A percentile compares a stretch with the other conserved stretches of the same genome.
These are phyloP conservation scores for Pammene aurita DNA, from an alignment of 2,888 invertebrate species.

Conservation along the genomic window DNA sequence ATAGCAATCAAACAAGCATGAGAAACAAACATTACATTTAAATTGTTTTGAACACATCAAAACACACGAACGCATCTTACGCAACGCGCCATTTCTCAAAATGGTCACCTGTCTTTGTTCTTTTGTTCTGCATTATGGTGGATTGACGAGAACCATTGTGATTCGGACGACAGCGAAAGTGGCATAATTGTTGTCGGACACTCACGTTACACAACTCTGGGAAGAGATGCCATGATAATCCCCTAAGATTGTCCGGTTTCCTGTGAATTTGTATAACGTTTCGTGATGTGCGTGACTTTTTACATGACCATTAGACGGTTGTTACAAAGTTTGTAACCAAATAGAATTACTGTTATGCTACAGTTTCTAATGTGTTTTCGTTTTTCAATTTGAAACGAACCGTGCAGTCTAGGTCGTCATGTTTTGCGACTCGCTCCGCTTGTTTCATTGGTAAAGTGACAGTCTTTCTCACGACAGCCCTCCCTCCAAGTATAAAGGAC, in stretches of 20 bases:
- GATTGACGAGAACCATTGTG: conserved; percentile 34
- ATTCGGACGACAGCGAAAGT: conserved; percentile 39
- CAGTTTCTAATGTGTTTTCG: conserved; percentile 5
- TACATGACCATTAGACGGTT: neutral
- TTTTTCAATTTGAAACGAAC: neutral
- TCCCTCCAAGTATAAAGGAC: too few species aligned
- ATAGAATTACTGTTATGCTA: neutral
- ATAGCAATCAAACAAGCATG: too few species aligned
- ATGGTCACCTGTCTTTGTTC: conserved; percentile 41
- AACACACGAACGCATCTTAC: conserved; percentile 34
- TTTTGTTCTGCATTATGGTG: conserved; percentile 37
- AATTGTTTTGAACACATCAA: conserved; percentile 28
- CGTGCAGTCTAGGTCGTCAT: neutral
- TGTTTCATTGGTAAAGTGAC: neutral
- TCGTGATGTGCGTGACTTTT: conserved; percentile 32
- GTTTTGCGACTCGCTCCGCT: neutral
- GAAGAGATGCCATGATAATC: conserved; percentile 36
- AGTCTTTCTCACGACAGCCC: too few species aligned
- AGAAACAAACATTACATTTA: conserved; percentile 1
- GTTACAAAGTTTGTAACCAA: conserved; percentile 15
- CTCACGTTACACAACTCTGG: conserved; percentile 38
- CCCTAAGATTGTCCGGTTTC: conserved; percentile 34
- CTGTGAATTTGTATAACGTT: conserved; percentile 39
- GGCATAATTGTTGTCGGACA: conserved; percentile 38
- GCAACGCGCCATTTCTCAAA: conserved; percentile 34